Evolutionary conservation across 2,888 invertebrate genomes (phyloP), one percentile per base, ranked within the genome.

Genomic region (Linyphia triangularis): DNA sequence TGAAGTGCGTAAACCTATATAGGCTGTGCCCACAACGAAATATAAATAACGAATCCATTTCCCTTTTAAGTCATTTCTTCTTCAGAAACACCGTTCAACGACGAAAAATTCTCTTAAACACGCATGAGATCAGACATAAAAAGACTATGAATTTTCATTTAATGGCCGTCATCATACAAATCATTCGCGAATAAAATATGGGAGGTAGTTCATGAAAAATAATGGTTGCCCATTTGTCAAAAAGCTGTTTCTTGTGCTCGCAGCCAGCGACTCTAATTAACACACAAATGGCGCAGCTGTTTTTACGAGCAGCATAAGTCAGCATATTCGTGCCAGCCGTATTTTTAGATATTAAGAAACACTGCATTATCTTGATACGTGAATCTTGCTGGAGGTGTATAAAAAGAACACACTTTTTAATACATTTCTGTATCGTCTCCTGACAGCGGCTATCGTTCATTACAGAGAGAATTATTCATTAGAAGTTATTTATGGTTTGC

Each of bases 201-300:
- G 57, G 69, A 59, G 57, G 57, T 33, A 67, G 16, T 37, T 69
- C 67, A 24, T 33, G 43, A 30, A 69, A 59, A 28, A 19, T 33
- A 75, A 75, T 59, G 67, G 43, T n/a, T 43, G 28, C 37, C 51
- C 81, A 81, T 81, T 81, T 81, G 67, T 81, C 81, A 81, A 67
- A 69, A 51, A 40, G 13, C 10, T 33, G 57, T 43, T 33, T 40
- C n/a, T 65, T 22, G 26, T 51, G 51, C 65, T 67, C 28, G n/a
- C 28, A 51, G 61, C 57, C 7, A 43, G 57, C 26, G 51, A 43
- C 69, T 69, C 69, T 81, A 81, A 81, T 81, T 81, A 81, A 69
- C 69, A 81, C 81, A 69, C 81, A 67, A 81, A 81, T 51, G 69
- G 69, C 59, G 30, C 26, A 37, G 33, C 22, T 33, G 51, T 69